Conservation (phyloP, 2,113 vertebrate species). For the Plecotus auritus region DNA sequence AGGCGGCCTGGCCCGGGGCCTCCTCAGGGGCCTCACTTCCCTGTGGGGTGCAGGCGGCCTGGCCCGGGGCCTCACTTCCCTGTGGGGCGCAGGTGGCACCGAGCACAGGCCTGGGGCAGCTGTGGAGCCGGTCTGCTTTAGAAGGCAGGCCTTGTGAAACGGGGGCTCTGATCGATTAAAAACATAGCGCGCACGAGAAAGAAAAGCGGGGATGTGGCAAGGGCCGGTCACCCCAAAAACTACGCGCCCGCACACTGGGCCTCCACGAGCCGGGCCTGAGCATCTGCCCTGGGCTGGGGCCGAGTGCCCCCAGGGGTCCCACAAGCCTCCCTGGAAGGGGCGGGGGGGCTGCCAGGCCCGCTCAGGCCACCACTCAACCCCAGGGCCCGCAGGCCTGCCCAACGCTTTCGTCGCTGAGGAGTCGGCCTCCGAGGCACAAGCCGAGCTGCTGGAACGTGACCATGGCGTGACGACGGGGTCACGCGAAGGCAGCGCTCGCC, state of each 20-base stretch:
- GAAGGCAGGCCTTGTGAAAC: neutral
- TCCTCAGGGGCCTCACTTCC: neutral
- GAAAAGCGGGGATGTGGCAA: neutral
- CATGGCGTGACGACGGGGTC: rapidly evolving
- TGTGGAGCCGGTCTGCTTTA: neutral
- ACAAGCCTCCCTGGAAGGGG: neutral
- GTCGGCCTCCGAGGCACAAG: neutral
- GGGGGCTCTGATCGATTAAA: neutral
- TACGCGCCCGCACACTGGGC: neutral
- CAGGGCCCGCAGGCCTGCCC: neutral
- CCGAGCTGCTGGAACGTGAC: neutral
- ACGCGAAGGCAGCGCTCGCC: neutral
- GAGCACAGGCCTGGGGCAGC: neutral
- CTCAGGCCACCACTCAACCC: neutral
- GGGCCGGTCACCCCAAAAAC: neutral
- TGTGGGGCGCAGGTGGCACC: neutral
- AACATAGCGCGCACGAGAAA: constrained; percentile 8
- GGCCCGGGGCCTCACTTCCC: neutral
- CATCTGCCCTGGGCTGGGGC: neutral
- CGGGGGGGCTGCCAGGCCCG: too few relatives aligned
- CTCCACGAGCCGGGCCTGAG: rapidly evolving
- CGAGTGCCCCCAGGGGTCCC: too few relatives aligned
- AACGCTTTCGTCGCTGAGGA: rapidly evolving
- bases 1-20: neutral
- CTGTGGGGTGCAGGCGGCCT: neutral